Percentiles rank a stretch among this genome's conserved stretches.
Evolutionary conservation across 2,888 invertebrate genomes (phyloP).

Genomic region (Adelognathus sp.): DNA sequence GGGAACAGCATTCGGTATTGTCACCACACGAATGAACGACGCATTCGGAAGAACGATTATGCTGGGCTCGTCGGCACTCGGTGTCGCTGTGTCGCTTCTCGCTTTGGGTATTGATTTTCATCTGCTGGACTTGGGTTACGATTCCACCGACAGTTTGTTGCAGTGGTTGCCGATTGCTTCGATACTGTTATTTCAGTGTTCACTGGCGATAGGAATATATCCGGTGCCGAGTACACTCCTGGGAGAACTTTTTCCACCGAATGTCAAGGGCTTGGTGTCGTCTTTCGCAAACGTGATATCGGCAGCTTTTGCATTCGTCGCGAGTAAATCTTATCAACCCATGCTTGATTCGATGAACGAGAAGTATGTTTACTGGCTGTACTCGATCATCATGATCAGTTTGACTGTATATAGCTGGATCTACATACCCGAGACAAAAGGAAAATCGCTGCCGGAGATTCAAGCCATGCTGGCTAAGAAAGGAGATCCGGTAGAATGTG

Average conservation of each 20-base stretch:
- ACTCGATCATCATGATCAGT: constrained; percentile 62
- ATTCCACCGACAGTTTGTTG: constrained; percentile 58
- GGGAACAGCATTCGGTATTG: constrained; percentile 66
- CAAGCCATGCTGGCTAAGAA: constrained; percentile 49
- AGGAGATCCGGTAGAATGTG: not conserved
- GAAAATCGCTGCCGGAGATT: constrained; percentile 56
- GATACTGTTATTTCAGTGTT: constrained; percentile 64
- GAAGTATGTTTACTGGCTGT: constrained; percentile 67
- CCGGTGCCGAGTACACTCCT: constrained; percentile 65
- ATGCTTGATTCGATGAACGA: constrained; percentile 62
- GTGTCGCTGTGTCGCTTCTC: constrained; percentile 63
- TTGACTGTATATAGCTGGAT: constrained; percentile 61
- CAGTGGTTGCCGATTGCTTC: constrained; percentile 70
- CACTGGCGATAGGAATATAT: constrained; percentile 64
- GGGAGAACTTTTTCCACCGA: constrained; percentile 68
- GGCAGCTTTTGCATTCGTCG: constrained; percentile 61
- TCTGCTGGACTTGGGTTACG: constrained; percentile 63
- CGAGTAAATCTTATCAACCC: constrained; percentile 65
- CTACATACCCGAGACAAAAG: constrained; percentile 65
- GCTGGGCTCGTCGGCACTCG: constrained; percentile 59
- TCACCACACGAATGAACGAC: constrained; percentile 67
- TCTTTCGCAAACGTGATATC: constrained; percentile 62
- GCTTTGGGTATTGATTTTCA: constrained; percentile 67
- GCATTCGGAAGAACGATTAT: constrained; percentile 55
- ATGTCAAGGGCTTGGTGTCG: constrained; percentile 67